Base-by-base conservation (phyloP, 2,888 invertebrate species). In the Fragum fragum region DNA sequence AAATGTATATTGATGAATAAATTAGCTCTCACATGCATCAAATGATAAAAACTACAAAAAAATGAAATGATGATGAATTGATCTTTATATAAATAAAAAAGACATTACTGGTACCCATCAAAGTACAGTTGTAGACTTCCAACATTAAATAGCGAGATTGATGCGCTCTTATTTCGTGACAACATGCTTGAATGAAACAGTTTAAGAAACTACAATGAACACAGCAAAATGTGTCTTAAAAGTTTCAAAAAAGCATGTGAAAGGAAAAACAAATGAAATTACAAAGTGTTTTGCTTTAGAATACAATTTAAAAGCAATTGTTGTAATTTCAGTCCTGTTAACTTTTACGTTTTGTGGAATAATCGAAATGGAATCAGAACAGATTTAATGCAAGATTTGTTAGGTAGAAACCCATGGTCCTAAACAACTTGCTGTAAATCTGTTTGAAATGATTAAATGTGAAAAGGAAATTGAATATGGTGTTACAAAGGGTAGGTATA, bases 371-470 rank as follows among this genome's bases (percentile, higher is more conserved):
- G 57, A 6, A 14, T 23, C 47, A 47, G 21, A 59, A 52, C 59
- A 68, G 69, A 55, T 73, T 78, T 73, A 78, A 78, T 78, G 78
- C 78, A 78, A 78, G 71, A 32, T 61, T 39, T 69, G n/a, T 53
- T 53, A 32, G 55, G 26, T n/a, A 52, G 32, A 36, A 36, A 23
- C 1, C 26, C 23, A 18, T 52, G 1, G 26, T 26, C 47, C n/a
- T 63, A 57, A 69, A 32, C 29, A 53, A 66, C 57, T 78, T 78
- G 78, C 78, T 78, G 73, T 78, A 73, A 78, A 78, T 78, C 78
- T 73, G 57, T 47, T 47, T 47, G n/a, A n/a, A n/a, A 16, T 47
- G 14, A 14, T 47, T 9, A 47, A 47, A n/a, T 47, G 47, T 1
- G 16, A 3, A 47, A 47, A n/a, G 5, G 47, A 14, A 47, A 39